Evolutionary conservation across 37 sponge, comb jelly and placozoan genomes (phyloP), one percentile per base, ranked within the genome.

Genomic region (Ianthella basta): DNA sequence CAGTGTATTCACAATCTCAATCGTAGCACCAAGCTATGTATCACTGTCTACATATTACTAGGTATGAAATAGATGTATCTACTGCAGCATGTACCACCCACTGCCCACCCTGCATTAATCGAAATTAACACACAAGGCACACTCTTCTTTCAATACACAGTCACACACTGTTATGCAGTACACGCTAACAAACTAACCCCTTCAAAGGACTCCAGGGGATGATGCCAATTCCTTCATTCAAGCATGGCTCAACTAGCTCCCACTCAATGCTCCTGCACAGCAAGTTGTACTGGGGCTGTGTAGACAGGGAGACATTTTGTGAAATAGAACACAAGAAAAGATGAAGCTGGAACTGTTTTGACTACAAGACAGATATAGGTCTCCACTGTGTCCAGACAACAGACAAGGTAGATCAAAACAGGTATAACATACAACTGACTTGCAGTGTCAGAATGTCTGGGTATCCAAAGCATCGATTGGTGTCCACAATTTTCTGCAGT

Each of bases 151-250:
- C n/a, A n/a, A n/a, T n/a, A n/a, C n/a, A n/a, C n/a, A n/a, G n/a
- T n/a, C 15, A 56, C 59, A 56, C 59, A 56, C 10, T 61, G 14
- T 14, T 25, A 4, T 61, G 63, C 10, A 10, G n/a, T n/a, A n/a
- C n/a, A n/a, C n/a, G n/a, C n/a, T n/a, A 61, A 78, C n/a, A 1
- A n/a, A 4, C 65, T 44, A 63, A 94, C 94, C 96, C 96, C 79
- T 96, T 96, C 39, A 96, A 79, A 27, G 97, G 97, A 80, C 95
- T 94, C 97, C 97, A 96, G 61, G 97, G 97, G 50, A 96, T 60
- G 83, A 94, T 91, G 54, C 89, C 94, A 32, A 96, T 60, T 1
- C 91, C 91, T 82, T 96, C 97, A 39, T 86, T 84, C 82, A 91
- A 84, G 81, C 97, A 96, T 35, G 93, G 92, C 29, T 96, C 94